A percentile compares a stretch with the other conserved stretches of the same genome.
phyloP scores from a whole-genome alignment of 2,888 invertebrate genomes.

The Metallyticus violacea region DNA sequence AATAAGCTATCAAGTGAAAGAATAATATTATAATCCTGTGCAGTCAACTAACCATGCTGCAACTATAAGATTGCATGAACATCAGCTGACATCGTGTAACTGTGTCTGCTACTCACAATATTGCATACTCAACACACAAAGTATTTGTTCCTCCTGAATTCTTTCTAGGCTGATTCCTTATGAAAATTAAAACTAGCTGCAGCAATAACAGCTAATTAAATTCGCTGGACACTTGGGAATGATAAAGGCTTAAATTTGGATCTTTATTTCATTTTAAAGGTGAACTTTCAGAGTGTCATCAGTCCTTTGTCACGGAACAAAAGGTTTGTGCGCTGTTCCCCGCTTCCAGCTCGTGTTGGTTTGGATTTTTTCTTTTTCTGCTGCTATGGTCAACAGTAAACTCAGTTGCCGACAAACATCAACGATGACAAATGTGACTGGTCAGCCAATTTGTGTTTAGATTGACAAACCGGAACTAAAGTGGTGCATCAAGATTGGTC shows the following conservation, averaged over 20 bases:
- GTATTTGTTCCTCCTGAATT: too few relatives aligned
- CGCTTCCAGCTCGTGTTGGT: background rate
- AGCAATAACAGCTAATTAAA: too few relatives aligned
- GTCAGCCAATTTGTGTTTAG: background rate
- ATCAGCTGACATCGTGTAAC: too few relatives aligned
- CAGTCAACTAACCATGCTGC: too few relatives aligned
- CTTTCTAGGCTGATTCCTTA: too few relatives aligned
- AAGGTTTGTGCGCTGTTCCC: background rate
- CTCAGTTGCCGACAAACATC: background rate
- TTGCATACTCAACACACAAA: too few relatives aligned
- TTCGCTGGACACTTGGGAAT: too few relatives aligned
- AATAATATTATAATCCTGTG: too few relatives aligned
- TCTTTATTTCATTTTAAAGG: background rate
- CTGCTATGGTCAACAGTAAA: background rate
- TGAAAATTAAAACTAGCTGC: too few relatives aligned
- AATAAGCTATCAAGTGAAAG: too few relatives aligned
- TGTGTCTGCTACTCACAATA: too few relatives aligned
- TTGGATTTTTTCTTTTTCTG: background rate
- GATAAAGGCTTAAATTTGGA: background rate
- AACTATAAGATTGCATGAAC: too few relatives aligned
- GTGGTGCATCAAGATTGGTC: background rate
- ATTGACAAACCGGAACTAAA: background rate
- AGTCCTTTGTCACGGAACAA: background rate
- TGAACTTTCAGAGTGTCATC: background rate
- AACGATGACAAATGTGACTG: background rate